A percentile compares a stretch with the other conserved stretches of the same genome.
Evolutionary conservation across 2,888 invertebrate species (phyloP).

Genomic region (Rhamphomyia laevipes): DNA sequence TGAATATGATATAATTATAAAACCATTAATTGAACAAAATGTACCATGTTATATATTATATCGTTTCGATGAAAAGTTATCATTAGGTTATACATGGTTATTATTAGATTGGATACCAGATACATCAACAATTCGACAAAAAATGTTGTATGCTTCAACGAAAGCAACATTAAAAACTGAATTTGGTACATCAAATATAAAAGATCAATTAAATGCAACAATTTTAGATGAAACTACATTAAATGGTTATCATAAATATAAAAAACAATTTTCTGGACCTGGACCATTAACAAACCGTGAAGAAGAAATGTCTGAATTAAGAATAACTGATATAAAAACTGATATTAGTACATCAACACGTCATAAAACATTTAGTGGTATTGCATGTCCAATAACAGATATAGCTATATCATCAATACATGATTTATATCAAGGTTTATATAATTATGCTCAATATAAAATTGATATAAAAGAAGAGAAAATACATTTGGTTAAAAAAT

Average conservation of each 20-base stretch:
- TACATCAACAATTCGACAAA: constrained; percentile 73
- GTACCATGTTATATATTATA: constrained; percentile 87
- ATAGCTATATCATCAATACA: no score
- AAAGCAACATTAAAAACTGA: constrained; percentile 94
- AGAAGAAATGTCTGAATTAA: constrained; percentile 57
- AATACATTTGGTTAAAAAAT: constrained; percentile 69
- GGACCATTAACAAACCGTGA: constrained; percentile 83
- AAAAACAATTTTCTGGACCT: constrained; percentile 65
- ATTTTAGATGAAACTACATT: constrained; percentile 67
- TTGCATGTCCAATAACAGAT: constrained; percentile 73
- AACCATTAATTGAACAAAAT: constrained; percentile 58
- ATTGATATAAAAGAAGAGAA: constrained; percentile 78
- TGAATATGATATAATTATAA: constrained; percentile 68
- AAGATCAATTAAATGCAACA: constrained; percentile 90
- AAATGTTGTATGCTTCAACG: constrained; percentile 97
- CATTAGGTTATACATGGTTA: constrained; percentile 83
- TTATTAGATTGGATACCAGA: constrained; percentile 93
- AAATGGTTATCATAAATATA: constrained; percentile 69
- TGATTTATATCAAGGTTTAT: no score
- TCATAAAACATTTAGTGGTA: constrained; percentile 77
- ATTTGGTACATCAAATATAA: constrained; percentile 89
- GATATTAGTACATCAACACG: constrained; percentile 71
- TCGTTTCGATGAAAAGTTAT: constrained; percentile 65
- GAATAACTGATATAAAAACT: constrained; percentile 36
- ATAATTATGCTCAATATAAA: constrained; percentile 49